Evolutionary conservation across 2,797 vertebrate species (phyloP).

Genomic region (Lutjanus argentimaculatus): DNA sequence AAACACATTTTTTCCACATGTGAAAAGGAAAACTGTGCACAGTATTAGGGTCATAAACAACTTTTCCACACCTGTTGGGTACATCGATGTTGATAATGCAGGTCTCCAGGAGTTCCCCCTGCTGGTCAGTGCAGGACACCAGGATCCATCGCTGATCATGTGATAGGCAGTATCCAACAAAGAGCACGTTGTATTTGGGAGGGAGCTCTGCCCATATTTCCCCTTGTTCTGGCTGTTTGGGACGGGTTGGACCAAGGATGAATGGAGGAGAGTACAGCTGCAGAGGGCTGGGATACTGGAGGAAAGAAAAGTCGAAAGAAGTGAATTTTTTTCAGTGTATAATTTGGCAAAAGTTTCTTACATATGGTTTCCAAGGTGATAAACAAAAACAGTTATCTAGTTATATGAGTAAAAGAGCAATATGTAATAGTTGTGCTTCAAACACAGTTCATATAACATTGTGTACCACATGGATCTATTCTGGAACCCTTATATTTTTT

Average conservation of each 20-base stretch:
- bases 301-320: neutral
- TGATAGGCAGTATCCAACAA: slow-evolving; percentile 96
- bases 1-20: neutral
- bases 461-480: too few relatives aligned
- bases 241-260: slow-evolving; percentile 92
- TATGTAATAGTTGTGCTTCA: too few relatives aligned
- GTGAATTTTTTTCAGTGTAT: neutral
- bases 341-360: neutral
- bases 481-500: too few relatives aligned
- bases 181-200: slow-evolving; percentile 95
- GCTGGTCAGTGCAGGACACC: slow-evolving; percentile 97
- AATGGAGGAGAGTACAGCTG: slow-evolving; percentile 95
- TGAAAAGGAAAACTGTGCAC: neutral
- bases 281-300: slow-evolving; percentile 91
- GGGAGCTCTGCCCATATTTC: slow-evolving; percentile 93
- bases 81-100: slow-evolving; percentile 96
- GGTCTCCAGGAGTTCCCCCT: slow-evolving; percentile 95
- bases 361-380: too few relatives aligned
- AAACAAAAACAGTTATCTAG: too few relatives aligned
- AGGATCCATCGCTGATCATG: slow-evolving; percentile 98
- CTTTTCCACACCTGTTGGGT: slow-evolving; percentile 91
- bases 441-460: too few relatives aligned
- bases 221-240: slow-evolving; percentile 93
- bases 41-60: neutral
- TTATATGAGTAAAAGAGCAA: too few relatives aligned